A percentile compares a stretch with the other conserved stretches of the same genome.
Conservation (phyloP, 2,888 invertebrate species). For the Tipula confusa region DNA sequence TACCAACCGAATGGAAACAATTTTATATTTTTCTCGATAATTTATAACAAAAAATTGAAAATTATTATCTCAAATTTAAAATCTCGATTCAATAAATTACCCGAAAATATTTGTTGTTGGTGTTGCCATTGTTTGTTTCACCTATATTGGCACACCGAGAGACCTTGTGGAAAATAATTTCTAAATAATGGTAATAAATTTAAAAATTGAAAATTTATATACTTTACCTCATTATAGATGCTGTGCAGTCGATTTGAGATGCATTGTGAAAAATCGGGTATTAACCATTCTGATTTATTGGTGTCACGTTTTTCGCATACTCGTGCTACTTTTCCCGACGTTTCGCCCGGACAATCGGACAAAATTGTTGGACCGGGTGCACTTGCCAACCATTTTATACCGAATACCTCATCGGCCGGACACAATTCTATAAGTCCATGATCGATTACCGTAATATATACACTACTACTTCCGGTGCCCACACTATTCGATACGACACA, state of each 20-base stretch:
- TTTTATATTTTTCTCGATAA: not conserved
- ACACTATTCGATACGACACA: slow-evolving; percentile 63
- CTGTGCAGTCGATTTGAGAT: slow-evolving; percentile 59
- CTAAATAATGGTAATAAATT: not conserved
- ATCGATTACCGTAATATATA: slow-evolving; percentile 64
- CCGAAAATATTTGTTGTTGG: not conserved
- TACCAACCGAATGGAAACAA: not conserved
- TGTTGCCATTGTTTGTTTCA: not conserved
- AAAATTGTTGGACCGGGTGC: slow-evolving; percentile 69
- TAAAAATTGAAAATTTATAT: not conserved
- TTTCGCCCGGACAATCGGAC: slow-evolving; percentile 58
- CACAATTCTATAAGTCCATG: slow-evolving; percentile 57
- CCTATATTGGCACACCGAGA: not conserved
- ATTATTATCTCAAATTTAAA: slow-evolving; percentile 25
- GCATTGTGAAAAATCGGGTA: slow-evolving; percentile 72
- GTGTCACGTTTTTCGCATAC: slow-evolving; percentile 58
- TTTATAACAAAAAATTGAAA: slow-evolving; percentile 14
- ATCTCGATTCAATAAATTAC: slow-evolving; percentile 3
- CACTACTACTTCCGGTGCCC: slow-evolving; percentile 55
- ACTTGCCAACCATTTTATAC: slow-evolving; percentile 62
- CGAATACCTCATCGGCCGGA: slow-evolving; percentile 55
- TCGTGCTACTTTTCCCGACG: slow-evolving; percentile 53
- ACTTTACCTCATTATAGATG: slow-evolving; percentile 61
- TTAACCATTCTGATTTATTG: slow-evolving; percentile 66
- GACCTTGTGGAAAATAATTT: not conserved